Evolutionary conservation across 2,797 vertebrate genomes (phyloP).

Genomic region (Choloepus didactylus): DNA sequence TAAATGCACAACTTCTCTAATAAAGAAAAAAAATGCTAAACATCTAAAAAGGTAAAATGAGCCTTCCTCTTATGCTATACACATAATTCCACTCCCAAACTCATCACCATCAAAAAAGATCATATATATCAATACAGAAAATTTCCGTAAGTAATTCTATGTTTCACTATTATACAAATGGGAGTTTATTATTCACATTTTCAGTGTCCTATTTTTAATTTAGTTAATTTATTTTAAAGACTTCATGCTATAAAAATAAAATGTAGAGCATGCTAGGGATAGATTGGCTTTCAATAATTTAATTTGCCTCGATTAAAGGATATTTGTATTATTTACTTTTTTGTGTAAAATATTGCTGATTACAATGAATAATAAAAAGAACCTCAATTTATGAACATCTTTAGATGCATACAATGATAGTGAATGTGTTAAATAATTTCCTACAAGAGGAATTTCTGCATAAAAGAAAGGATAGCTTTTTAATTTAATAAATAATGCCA

Average conservation of each 20-base stretch:
- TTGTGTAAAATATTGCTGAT: not conserved
- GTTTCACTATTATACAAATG: not conserved
- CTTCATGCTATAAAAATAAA: not conserved
- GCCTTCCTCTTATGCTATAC: not conserved
- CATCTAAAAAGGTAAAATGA: not conserved
- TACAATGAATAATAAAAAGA: not conserved
- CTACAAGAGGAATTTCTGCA: not conserved
- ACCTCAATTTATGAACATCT: not conserved
- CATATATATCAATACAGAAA: not conserved
- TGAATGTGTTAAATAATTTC: not conserved
- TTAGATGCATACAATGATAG: not conserved
- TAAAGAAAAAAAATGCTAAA: no score
- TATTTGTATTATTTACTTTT: not conserved
- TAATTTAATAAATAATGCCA: not conserved
- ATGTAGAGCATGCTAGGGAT: not conserved
- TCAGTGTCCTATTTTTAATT: not conserved
- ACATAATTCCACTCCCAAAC: not conserved
- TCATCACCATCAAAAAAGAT: not conserved
- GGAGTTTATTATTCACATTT: not conserved
- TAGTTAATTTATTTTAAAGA: not conserved
- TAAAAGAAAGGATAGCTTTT: not conserved
- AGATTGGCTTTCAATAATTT: not conserved
- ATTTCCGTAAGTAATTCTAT: not conserved
- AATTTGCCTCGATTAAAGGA: not conserved
- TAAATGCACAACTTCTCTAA: no score